These are phyloP conservation scores for Lanistes nyassanus DNA, from an alignment of 1,140 invertebrate genomes.

Conservation along the genomic window DNA sequence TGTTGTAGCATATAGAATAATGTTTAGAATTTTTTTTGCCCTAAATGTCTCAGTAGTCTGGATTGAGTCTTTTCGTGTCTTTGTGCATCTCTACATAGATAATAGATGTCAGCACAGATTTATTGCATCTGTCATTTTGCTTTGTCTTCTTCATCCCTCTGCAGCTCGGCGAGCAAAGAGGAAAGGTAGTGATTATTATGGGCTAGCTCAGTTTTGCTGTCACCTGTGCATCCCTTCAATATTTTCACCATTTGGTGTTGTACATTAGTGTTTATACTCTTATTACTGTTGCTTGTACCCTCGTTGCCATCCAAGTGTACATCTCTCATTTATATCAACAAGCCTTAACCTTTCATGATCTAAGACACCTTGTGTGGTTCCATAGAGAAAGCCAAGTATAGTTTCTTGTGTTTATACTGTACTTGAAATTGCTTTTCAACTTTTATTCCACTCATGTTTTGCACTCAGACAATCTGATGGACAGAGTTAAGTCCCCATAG, in stretches of 20 bases:
- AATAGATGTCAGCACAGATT: not conserved
- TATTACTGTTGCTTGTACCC: too few relatives aligned
- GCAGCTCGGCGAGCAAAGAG: constrained; percentile 41
- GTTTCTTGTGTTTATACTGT: not conserved
- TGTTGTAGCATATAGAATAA: not conserved
- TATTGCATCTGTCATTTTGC: constrained; percentile 6
- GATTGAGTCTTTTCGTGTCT: not conserved
- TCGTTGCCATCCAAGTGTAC: not conserved
- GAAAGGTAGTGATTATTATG: constrained; percentile 38
- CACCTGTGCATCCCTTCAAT: not conserved
- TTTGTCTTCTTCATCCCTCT: constrained; percentile 28
- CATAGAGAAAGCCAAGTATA: not conserved
- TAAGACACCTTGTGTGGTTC: not conserved
- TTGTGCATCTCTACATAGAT: not conserved
- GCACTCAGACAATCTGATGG: too few relatives aligned
- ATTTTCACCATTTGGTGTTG: not conserved
- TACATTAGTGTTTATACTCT: not conserved
- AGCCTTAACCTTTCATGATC: not conserved
- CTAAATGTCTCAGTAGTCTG: not conserved
- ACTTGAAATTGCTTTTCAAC: too few relatives aligned
- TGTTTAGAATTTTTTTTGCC: not conserved
- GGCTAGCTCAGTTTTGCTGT: constrained; percentile 8
- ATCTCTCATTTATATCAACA: not conserved
- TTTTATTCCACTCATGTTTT: too few relatives aligned
- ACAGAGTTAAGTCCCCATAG: too few relatives aligned